Base-by-base conservation (phyloP, 2,797 vertebrate genomes). In the Enteromius afrohamiltoni region DNA sequence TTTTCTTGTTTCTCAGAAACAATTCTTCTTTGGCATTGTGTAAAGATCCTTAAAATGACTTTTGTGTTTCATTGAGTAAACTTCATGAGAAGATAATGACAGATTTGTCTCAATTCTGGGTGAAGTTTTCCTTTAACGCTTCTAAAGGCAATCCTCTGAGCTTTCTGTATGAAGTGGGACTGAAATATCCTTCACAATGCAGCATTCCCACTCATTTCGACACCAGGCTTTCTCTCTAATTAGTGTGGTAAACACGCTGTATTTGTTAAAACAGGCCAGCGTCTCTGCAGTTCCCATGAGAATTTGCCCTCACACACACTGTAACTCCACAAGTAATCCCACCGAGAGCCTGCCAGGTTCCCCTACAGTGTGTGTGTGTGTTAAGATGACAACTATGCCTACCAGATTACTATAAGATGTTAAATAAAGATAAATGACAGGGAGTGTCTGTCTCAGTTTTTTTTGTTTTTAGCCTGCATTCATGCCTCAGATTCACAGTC, bases 181-280 rank as follows among this genome's bases (percentile, higher is more conserved):
- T 69, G 23, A 81, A 60, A 62, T 62, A 71, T 80, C 68, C 53
- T 60, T 60, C 19, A 60, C 67, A 71, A 71, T 68, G n/a, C 51
- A 31, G 37, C 37, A 58, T 80, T 58, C 74, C 86, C 79, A 88
- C 76, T 87, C 77, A 82, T 84, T 86, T 74, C 29, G 19, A 47
- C 67, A 82, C 82, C 79, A 83, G 74, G 60, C 76, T 51, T 40
- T 51, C 80, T 82, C 85, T 86, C 55, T 86, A 86, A 86, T 86
- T 88, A 82, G 85, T 84, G 69, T 71, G 79, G 75, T 84, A 70
- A 77, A 77, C 69, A 82, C 37, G 21, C 69, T 68, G 70, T 58
- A 53, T 83, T 81, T 87, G 84, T 86, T 86, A 77, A 64, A 80
- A 83, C 85, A 80, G 70, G 85, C 76, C 75, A 64, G 21, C 16